Percentiles rank a stretch among this genome's conserved stretches.
Conservation (phyloP, 1,140 invertebrate genomes). For the Drosophila gunungcola region DNA sequence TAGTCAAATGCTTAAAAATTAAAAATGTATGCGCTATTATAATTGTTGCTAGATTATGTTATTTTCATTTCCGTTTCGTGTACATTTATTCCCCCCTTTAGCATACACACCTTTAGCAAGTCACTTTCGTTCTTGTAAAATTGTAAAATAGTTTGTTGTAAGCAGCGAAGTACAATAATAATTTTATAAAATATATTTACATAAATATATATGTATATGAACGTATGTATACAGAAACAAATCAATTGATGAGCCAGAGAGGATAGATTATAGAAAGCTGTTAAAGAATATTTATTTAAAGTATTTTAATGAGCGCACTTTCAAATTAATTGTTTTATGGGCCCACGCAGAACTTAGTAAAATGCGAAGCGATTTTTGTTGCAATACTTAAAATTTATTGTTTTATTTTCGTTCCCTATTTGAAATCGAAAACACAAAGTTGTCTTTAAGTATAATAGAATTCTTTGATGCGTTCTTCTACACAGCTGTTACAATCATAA, state of each 20-base stretch:
- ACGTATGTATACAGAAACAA: conserved; percentile 42
- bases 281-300: conserved; percentile 56
- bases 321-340: conserved; percentile 53
- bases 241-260: conserved; percentile 66
- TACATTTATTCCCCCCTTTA: conserved; percentile 72
- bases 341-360: conserved; percentile 47
- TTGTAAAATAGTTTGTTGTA: conserved; percentile 83
- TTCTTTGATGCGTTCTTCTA: conserved; percentile 13
- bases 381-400: conserved; percentile 36
- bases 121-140: conserved; percentile 70
- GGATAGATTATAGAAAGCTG: conserved; percentile 63
- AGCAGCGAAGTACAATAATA: conserved; percentile 82
- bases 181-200: conserved; percentile 62
- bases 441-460: neutral
- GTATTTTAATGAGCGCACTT: conserved; percentile 51
- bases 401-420: conserved; percentile 26
- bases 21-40: conserved; percentile 44
- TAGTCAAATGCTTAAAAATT: conserved; percentile 54
- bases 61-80: conserved; percentile 40
- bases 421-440: conserved; percentile 1
- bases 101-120: conserved; percentile 58
- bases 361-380: conserved; percentile 58
- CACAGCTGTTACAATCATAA: conserved; percentile 21
- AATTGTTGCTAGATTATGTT: conserved; percentile 38
- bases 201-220: conserved; percentile 28